Evolutionary conservation across 2,113 vertebrate genomes (phyloP).

Genomic region (Rhinogobius similis): DNA sequence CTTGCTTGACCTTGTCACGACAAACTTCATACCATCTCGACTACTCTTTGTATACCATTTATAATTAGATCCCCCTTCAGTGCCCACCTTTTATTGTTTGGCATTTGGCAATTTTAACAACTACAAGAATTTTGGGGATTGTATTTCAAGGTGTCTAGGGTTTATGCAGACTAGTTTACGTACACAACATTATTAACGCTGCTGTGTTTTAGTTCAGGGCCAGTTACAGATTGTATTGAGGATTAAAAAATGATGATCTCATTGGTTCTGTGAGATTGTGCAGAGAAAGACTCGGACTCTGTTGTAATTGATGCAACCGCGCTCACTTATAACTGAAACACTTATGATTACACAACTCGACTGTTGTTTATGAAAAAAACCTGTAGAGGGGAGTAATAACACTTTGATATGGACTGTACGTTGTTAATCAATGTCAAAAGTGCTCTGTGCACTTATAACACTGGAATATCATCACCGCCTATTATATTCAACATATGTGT

Average conservation of each 20-base stretch:
- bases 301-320: conserved; percentile 45
- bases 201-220: too few species aligned
- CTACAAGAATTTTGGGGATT: too few species aligned
- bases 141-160: too few species aligned
- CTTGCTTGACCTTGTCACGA: background rate
- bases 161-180: too few species aligned
- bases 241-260: too few species aligned
- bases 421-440: conserved; percentile 36
- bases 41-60: background rate
- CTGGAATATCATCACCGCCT: background rate
- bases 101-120: background rate
- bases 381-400: conserved; percentile 22
- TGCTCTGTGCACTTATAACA: conserved; percentile 35
- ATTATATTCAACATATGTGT: background rate
- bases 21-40: background rate
- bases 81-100: background rate
- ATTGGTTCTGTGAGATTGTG: conserved; percentile 14
- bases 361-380: conserved; percentile 60
- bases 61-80: background rate
- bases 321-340: conserved; percentile 41
- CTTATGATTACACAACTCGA: too few species aligned
- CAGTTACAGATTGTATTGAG: too few species aligned
- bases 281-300: conserved; percentile 24
- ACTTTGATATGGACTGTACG: conserved; percentile 41
- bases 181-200: too few species aligned